A percentile compares a stretch with the other conserved stretches of the same genome.
Evolutionary conservation across 2,888 invertebrate species (phyloP).

Genomic region (Dinocampus coccinellae): DNA sequence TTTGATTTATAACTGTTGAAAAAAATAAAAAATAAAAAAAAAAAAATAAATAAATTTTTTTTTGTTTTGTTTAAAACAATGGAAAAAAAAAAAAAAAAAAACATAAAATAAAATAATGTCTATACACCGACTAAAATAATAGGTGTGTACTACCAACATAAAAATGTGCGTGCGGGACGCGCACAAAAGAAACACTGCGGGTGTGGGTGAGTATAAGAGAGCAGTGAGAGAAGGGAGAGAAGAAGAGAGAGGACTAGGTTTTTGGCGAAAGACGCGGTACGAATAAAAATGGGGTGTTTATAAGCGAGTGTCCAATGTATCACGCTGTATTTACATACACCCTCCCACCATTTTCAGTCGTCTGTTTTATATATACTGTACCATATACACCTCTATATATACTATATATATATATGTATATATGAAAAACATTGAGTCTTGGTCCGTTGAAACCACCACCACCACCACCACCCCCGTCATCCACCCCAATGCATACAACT

Average conservation of each 20-base stretch:
- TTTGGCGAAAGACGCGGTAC: conserved; percentile 63
- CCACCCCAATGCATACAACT: conserved; percentile 48
- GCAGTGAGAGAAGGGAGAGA: neutral
- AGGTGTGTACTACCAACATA: conserved; percentile 21
- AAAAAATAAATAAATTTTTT: neutral
- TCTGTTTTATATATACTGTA: conserved; percentile 40
- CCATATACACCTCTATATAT: too few species aligned
- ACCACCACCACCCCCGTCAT: conserved; percentile 37
- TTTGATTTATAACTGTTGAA: neutral
- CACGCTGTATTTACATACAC: conserved; percentile 69
- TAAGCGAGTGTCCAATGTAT: conserved; percentile 70
- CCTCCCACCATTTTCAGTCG: conserved; percentile 54
- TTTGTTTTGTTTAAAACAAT: neutral
- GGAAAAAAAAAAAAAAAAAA: neutral
- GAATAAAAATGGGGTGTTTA: conserved; percentile 71
- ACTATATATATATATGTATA: conserved; percentile 27
- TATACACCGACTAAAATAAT: conserved; percentile 10
- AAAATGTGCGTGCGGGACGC: conserved; percentile 4
- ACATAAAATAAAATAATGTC: neutral
- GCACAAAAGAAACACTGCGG: conserved; percentile 9
- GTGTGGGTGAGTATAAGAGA: conserved; percentile 14
- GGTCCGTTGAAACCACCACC: conserved; percentile 44
- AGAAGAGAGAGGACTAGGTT: conserved; percentile 37
- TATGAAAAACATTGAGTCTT: conserved; percentile 46
- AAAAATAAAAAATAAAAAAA: neutral